Evolutionary conservation across 1,140 invertebrate genomes (phyloP).

Genomic region (Drosophila watanabei): DNA sequence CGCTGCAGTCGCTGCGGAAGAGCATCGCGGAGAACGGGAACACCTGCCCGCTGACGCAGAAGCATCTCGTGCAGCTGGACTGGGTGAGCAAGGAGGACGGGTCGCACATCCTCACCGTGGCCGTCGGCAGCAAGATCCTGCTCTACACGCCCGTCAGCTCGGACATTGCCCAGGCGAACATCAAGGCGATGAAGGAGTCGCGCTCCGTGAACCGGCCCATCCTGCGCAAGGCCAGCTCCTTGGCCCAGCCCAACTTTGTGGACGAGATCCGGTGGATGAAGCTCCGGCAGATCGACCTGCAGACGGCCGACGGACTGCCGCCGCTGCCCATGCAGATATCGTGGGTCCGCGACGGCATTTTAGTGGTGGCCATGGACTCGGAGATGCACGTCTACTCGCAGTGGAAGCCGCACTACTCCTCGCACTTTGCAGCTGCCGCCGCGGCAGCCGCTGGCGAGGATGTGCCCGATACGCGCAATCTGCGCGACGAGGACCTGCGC

Average conservation of each 20-base stretch:
- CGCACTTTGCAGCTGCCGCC: constrained; percentile 61
- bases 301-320: constrained; percentile 97
- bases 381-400: constrained; percentile 99
- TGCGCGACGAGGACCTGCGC: constrained; percentile 93
- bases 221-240: constrained; percentile 93
- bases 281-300: constrained; percentile 94
- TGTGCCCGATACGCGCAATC: constrained; percentile 89
- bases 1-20: constrained; percentile 94
- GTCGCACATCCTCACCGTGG: constrained; percentile 98
- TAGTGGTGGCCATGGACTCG: constrained; percentile 99
- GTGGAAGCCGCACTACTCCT: constrained; percentile 91
- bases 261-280: constrained; percentile 98
- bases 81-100: constrained; percentile 99
- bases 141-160: constrained; percentile 94
- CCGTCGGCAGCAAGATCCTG: constrained; percentile 96
- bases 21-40: constrained; percentile 96
- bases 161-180: constrained; percentile 95
- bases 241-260: constrained; percentile 93
- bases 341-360: constrained; percentile 98
- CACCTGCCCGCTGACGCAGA: constrained; percentile 94
- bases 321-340: constrained; percentile 99
- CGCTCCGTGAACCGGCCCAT: constrained; percentile 93
- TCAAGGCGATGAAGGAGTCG: constrained; percentile 94
- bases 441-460: constrained; percentile 56
- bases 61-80: constrained; percentile 96